Percentiles rank a stretch among this genome's conserved stretches.
phyloP scores from a whole-genome alignment of 1,140 invertebrate genomes.

The Argopecten irradians region DNA sequence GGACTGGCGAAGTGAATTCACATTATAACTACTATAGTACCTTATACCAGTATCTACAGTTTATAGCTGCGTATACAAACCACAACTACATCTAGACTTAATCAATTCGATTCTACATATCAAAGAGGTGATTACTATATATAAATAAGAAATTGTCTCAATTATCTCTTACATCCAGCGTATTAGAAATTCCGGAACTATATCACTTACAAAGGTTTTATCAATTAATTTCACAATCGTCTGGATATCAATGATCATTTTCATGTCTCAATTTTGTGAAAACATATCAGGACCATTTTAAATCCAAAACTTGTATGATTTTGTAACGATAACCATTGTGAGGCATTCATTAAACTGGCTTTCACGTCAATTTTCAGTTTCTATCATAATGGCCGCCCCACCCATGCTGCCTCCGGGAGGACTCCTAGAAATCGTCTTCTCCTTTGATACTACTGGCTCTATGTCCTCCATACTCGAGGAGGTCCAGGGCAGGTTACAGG shows the following conservation, averaged over 20 bases:
- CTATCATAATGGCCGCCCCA: background rate
- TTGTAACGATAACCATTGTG: too few species aligned
- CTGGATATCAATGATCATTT: too few species aligned
- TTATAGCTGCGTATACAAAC: background rate
- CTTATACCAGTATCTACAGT: background rate
- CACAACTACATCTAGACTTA: background rate
- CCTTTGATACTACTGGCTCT: constrained; percentile 73
- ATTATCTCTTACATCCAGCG: background rate
- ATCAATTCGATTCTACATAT: background rate
- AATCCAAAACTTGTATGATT: too few species aligned
- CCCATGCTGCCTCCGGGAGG: background rate
- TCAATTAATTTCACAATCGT: too few species aligned
- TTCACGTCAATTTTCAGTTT: background rate
- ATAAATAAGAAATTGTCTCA: background rate
- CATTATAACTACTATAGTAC: background rate
- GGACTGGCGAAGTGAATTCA: background rate
- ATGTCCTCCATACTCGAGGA: constrained; percentile 65
- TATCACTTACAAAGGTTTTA: background rate
- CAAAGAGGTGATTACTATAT: background rate
- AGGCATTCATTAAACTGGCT: too few species aligned
- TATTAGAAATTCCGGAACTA: background rate
- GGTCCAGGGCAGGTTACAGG: constrained; percentile 61
- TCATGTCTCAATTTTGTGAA: too few species aligned
- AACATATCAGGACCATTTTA: too few species aligned
- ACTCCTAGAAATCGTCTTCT: constrained; percentile 70